Conservation (phyloP, 2,113 vertebrate genomes). For the Axis porcinus region DNA sequence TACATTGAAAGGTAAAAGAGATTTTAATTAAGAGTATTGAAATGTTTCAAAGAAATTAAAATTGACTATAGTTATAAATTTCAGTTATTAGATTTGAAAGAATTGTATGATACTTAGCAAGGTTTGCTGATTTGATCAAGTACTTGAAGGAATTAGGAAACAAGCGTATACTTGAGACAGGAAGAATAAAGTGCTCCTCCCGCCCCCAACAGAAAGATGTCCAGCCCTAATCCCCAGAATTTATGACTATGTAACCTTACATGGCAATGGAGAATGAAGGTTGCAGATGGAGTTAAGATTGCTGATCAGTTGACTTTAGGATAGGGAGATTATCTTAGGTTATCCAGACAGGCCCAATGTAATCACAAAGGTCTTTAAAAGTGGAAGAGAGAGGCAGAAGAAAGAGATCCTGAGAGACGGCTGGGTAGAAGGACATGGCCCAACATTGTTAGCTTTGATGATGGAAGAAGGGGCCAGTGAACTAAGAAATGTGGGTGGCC, state of each 20-base stretch:
- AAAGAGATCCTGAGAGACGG: neutral
- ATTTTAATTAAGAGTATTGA: neutral
- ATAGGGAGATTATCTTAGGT: neutral
- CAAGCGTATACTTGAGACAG: neutral
- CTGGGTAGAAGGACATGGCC: neutral
- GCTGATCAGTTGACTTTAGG: neutral
- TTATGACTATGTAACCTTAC: neutral
- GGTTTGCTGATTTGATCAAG: neutral
- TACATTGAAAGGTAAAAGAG: neutral
- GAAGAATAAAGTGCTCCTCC: neutral
- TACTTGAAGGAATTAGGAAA: neutral
- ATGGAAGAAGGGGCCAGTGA: neutral
- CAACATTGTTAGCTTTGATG: neutral
- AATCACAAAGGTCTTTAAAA: neutral
- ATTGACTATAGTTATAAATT: neutral
- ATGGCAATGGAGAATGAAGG: neutral
- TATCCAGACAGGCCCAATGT: neutral
- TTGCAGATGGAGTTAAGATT: neutral
- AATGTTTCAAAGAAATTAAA: conserved; percentile 12
- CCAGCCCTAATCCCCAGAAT: neutral
- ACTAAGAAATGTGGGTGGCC: neutral
- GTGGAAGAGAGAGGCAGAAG: neutral
- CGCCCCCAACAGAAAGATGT: neutral
- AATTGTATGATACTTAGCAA: neutral
- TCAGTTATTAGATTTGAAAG: neutral